phyloP scores from a whole-genome alignment of 2,797 vertebrate species.

The Lacerta bilineata region DNA sequence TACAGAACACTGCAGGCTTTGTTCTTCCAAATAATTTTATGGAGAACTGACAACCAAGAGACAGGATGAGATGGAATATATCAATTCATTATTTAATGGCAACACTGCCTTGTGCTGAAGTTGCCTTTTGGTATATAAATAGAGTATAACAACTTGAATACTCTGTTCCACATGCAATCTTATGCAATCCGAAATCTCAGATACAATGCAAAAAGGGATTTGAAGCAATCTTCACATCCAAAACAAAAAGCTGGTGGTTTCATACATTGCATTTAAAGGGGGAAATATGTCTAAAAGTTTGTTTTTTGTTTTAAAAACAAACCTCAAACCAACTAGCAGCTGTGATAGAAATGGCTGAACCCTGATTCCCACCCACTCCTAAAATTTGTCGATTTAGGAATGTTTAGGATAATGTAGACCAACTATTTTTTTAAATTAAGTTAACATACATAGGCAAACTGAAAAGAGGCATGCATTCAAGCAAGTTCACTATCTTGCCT shows the following conservation, averaged over 20 bases:
- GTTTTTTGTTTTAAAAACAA: background rate
- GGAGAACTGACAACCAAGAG: conserved; percentile 21
- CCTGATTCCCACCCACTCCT: background rate
- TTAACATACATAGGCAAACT: background rate
- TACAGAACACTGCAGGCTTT: background rate
- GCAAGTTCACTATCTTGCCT: too few relatives aligned
- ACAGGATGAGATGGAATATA: conserved; percentile 23
- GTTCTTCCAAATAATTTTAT: conserved; percentile 36
- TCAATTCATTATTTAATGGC: conserved; percentile 31
- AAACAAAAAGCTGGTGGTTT: conserved; percentile 13
- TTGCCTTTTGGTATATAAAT: background rate
- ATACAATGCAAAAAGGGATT: background rate
- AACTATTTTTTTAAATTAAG: background rate
- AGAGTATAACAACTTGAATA: background rate
- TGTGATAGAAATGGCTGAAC: background rate
- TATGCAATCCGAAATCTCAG: background rate
- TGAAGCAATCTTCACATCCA: background rate
- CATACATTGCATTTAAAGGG: background rate
- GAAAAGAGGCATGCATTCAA: background rate
- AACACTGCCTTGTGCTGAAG: conserved; percentile 6
- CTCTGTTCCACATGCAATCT: background rate
- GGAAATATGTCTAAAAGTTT: background rate
- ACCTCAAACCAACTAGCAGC: background rate
- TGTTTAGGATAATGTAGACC: background rate
- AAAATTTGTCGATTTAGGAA: background rate